These are phyloP conservation scores for Fabriciana adippe DNA, from an alignment of 2,888 invertebrate species.

Conservation along the genomic window DNA sequence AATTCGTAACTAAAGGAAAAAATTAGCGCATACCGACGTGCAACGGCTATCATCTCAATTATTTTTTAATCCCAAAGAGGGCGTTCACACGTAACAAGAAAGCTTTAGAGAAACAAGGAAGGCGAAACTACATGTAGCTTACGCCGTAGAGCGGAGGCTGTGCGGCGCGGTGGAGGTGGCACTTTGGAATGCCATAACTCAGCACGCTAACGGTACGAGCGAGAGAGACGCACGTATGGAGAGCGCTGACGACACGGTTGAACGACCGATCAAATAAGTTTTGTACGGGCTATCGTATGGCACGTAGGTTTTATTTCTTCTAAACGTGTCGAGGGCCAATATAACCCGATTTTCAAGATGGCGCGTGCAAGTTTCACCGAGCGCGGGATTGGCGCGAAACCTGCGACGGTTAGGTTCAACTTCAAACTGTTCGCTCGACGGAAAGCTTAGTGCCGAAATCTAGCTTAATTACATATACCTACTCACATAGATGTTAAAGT, in stretches of 20 bases:
- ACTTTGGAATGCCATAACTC: slow-evolving; percentile 80
- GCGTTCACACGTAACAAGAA: slow-evolving; percentile 62
- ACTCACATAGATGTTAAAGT: too few species aligned
- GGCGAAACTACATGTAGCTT: slow-evolving; percentile 67
- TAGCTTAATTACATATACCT: not conserved
- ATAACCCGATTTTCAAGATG: slow-evolving; percentile 65
- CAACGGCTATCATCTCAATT: slow-evolving; percentile 22
- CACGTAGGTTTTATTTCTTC: slow-evolving; percentile 74
- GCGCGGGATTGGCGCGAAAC: slow-evolving; percentile 49
- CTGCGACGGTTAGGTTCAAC: slow-evolving; percentile 15
- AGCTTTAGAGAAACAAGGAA: slow-evolving; percentile 58
- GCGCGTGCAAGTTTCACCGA: slow-evolving; percentile 55
- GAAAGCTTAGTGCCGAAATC: not conserved
- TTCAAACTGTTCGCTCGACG: not conserved
- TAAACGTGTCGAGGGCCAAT: slow-evolving; percentile 65
- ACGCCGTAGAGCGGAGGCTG: slow-evolving; percentile 44
- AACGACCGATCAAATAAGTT: slow-evolving; percentile 82
- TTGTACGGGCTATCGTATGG: slow-evolving; percentile 76
- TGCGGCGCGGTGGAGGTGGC: slow-evolving; percentile 61
- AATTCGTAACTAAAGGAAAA: slow-evolving; percentile 20
- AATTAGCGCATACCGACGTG: slow-evolving; percentile 20
- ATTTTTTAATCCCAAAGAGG: slow-evolving; percentile 56
- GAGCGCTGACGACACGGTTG: slow-evolving; percentile 67
- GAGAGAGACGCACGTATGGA: slow-evolving; percentile 59
- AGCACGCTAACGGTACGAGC: slow-evolving; percentile 78